Evolutionary conservation across 2,113 vertebrate genomes (phyloP), one percentile per base, ranked within the genome.

Genomic region (Thinocorus orbignyianus): DNA sequence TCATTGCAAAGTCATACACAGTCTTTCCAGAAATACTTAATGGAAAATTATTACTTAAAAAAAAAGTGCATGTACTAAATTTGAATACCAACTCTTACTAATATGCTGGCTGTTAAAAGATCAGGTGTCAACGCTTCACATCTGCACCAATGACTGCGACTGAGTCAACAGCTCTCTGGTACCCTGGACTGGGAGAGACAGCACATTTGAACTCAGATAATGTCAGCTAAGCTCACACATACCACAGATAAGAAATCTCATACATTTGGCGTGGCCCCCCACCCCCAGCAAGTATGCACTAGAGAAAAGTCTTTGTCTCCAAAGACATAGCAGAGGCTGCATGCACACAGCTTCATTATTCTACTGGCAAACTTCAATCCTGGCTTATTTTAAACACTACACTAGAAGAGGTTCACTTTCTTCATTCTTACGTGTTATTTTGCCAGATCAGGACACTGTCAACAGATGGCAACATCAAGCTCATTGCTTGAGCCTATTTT

Each of bases 191-290:
- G 49, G 37, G 25, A 86, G 37, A 62, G 54, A 73, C 41, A 58
- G 76, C 35, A 42, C 2, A 1, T 22, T 46, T 1, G 1, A 70
- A 41, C 37, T 25, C 0, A 0, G 39, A 22, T 62, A 24, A 71
- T 14, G 28, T 17, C 70, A 76, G 65, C 82, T 81, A 31, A 62
- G 64, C 55, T 81, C 25, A 41, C 54, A 69, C 37, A 74, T 35
- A 58, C 71, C 90, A 80, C 0, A 44, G n/a, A 5, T 22, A 80
- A 62, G 23, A 65, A 82, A 26, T 61, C 25, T 55, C 66, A 65
- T 18, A 18, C 30, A 54, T 39, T 13, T 61, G 31, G 25, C n/a
- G 61, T 0, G 0, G 54, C 62, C 31, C 57, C 72, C 41, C 57
- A 68, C 14, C 17, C 37, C 13, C 49, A 88, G 23, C 25, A 68